A percentile compares a stretch with the other conserved stretches of the same genome.
These are phyloP conservation scores for Anagyrus pseudococci DNA, from an alignment of 2,888 invertebrate genomes.

Conservation along the genomic window DNA sequence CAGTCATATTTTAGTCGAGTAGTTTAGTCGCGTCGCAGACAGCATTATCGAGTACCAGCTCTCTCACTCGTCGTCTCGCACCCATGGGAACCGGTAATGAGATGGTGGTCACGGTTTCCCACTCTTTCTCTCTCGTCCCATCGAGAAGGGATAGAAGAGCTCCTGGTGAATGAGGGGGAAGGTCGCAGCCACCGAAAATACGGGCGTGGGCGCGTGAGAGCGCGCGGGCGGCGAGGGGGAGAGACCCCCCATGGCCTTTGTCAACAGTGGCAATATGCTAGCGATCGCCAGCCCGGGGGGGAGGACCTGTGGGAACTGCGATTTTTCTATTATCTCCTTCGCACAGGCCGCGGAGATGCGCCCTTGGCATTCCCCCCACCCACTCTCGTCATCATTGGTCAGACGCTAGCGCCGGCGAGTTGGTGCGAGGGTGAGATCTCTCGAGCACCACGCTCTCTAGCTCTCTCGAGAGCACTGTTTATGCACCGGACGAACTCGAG, in stretches of 20 bases:
- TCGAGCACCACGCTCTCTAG: background rate
- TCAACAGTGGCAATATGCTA: conserved; percentile 62
- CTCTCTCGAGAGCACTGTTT: too few species aligned
- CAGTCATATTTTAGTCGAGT: too few species aligned
- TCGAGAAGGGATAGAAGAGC: conserved; percentile 26
- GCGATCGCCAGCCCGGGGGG: conserved; percentile 46
- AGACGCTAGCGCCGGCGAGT: background rate
- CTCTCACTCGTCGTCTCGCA: conserved; percentile 17
- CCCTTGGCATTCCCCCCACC: background rate
- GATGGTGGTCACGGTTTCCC: conserved; percentile 61
- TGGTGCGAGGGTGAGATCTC: background rate
- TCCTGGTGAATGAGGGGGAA: conserved; percentile 29
- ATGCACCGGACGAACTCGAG: too few species aligned
- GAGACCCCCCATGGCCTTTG: conserved; percentile 56
- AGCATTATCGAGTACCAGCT: conserved; percentile 14
- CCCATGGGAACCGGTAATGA: conserved; percentile 62
- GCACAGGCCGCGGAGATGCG: background rate
- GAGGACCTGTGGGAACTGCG: conserved; percentile 58
- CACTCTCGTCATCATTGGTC: too few species aligned
- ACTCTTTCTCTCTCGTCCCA: conserved; percentile 42
- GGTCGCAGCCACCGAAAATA: conserved; percentile 7
- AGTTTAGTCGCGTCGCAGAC: conserved; percentile 7
- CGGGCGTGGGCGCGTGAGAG: conserved; percentile 35
- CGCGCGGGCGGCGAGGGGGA: conserved; percentile 22
- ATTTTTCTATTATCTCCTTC: conserved; percentile 32